These are phyloP conservation scores for Scelioninae gen. 1 DNA, from an alignment of 2,888 invertebrate genomes.

Conservation along the genomic window DNA sequence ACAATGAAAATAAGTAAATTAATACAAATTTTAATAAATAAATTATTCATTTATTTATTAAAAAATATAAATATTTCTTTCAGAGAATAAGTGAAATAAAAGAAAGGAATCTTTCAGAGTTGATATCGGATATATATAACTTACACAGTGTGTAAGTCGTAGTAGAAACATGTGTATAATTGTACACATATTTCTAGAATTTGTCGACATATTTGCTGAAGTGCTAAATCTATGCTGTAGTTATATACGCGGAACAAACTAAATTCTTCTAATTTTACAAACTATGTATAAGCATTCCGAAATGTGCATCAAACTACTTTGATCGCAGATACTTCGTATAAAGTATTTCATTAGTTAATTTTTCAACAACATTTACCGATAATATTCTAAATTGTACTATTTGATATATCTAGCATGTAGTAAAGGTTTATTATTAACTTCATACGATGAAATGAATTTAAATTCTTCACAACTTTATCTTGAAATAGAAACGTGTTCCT, in stretches of 20 bases:
- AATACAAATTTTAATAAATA: background rate
- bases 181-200: background rate
- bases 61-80: slow-evolving; percentile 3
- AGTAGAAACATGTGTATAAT: background rate
- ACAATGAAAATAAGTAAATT: background rate
- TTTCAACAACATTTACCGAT: too few relatives aligned
- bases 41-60: slow-evolving; percentile 13
- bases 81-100: background rate
- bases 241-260: slow-evolving; percentile 14
- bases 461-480: slow-evolving; percentile 17
- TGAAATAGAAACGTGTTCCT: slow-evolving; percentile 34
- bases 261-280: background rate
- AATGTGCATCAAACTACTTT: background rate
- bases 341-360: too few relatives aligned
- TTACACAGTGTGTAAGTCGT: background rate
- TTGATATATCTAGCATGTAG: slow-evolving; percentile 9
- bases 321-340: too few relatives aligned
- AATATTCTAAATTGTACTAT: background rate
- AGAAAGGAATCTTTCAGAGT: background rate
- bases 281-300: background rate
- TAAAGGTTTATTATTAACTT: slow-evolving; percentile 11
- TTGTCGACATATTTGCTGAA: background rate
- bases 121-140: background rate
- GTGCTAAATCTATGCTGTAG: slow-evolving; percentile 9
- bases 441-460: slow-evolving; percentile 12